A percentile compares a stretch with the other conserved stretches of the same genome.
These are phyloP conservation scores for Toxonevra muliebris DNA, from an alignment of 2,888 invertebrate genomes.

Conservation along the genomic window DNA sequence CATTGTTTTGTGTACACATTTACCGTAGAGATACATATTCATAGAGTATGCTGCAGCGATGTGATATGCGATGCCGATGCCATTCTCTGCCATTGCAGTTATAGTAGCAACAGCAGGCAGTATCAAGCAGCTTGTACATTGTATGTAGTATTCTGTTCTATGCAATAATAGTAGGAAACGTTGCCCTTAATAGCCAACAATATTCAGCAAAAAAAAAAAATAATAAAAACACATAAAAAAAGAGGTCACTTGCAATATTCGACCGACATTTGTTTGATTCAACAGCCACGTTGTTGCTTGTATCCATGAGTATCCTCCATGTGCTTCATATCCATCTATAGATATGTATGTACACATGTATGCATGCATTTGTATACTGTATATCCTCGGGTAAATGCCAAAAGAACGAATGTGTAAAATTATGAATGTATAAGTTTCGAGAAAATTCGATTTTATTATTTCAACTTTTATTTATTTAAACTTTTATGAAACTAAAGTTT, in stretches of 20 bases:
- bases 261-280: conserved; percentile 34
- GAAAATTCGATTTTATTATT: too few relatives aligned
- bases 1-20: conserved; percentile 6
- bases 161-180: conserved; percentile 42
- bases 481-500: too few relatives aligned
- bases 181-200: conserved; percentile 52
- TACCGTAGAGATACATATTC: background rate
- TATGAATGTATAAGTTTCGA: too few relatives aligned
- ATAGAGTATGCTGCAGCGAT: background rate
- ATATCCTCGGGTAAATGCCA: background rate
- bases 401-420: background rate
- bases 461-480: too few relatives aligned
- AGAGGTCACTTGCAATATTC: conserved; percentile 38
- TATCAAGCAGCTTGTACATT: background rate
- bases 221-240: conserved; percentile 33
- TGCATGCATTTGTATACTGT: background rate
- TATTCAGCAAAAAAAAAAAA: conserved; percentile 20
- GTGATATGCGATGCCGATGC: background rate
- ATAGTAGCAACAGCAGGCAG: background rate
- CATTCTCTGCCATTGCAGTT: background rate
- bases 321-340: background rate
- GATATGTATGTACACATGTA: background rate
- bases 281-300: conserved; percentile 23
- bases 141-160: background rate
- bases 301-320: background rate